A percentile compares a stretch with the other conserved stretches of the same genome.
These are phyloP conservation scores for Sebastes trivittatus DNA, from an alignment of 2,797 vertebrate genomes.

Conservation along the genomic window DNA sequence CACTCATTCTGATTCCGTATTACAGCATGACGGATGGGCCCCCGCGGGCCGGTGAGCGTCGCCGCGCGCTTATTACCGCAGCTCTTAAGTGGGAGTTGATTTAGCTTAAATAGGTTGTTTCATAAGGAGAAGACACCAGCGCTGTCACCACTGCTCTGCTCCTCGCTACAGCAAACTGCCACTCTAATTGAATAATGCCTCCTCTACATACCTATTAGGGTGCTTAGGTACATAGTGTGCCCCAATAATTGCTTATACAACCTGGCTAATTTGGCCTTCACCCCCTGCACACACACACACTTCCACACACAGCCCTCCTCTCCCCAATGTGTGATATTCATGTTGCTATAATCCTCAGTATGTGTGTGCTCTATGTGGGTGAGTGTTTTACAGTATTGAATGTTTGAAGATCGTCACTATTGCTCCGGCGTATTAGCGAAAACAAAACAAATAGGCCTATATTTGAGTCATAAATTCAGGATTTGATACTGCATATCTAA, in stretches of 20 bases:
- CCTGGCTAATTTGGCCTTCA: constrained; percentile 83
- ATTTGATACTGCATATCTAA: constrained; percentile 65
- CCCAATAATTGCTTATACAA: constrained; percentile 84
- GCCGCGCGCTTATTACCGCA: constrained; percentile 89
- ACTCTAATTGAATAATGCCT: constrained; percentile 93
- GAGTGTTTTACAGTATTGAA: constrained; percentile 49
- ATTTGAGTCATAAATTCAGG: constrained; percentile 62
- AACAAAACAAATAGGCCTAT: constrained; percentile 63
- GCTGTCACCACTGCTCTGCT: constrained; percentile 84
- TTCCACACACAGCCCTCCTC: constrained; percentile 15
- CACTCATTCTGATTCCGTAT: constrained; percentile 94
- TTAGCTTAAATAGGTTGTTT: constrained; percentile 96
- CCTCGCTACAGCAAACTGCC: constrained; percentile 83
- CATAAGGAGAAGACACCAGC: constrained; percentile 87
- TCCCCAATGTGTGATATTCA: constrained; percentile 64
- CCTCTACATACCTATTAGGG: constrained; percentile 85
- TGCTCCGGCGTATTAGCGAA: constrained; percentile 44
- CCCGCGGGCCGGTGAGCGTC: constrained; percentile 88
- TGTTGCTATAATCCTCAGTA: constrained; percentile 52
- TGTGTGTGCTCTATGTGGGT: constrained; percentile 18
- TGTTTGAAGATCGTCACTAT: constrained; percentile 41
- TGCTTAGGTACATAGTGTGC: constrained; percentile 83
- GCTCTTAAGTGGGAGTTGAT: constrained; percentile 96
- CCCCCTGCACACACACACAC: constrained; percentile 46
- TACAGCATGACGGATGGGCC: constrained; percentile 93